Percentiles rank a stretch among this genome's conserved stretches.
phyloP scores from a whole-genome alignment of 1,140 invertebrate species.

The Pomacea maculata region DNA sequence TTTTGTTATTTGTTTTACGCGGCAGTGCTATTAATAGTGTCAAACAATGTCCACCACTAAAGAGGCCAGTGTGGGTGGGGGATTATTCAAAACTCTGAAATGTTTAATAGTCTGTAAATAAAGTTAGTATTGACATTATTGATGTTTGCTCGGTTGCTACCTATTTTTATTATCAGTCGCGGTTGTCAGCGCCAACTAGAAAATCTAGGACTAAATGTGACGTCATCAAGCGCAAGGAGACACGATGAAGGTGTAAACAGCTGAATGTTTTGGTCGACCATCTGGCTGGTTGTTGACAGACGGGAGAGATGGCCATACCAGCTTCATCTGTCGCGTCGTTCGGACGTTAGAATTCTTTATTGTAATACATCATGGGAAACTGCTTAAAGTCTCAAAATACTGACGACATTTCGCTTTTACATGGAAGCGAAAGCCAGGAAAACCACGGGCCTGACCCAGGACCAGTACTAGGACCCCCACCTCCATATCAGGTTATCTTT shows the following conservation, averaged over 20 bases:
- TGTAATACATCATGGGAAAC: slow-evolving; percentile 58
- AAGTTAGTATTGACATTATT: too few species aligned
- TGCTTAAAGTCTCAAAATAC: slow-evolving; percentile 64
- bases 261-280: slow-evolving; percentile 31
- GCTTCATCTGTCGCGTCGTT: neutral
- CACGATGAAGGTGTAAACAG: slow-evolving; percentile 14
- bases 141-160: too few species aligned
- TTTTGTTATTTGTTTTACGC: too few species aligned
- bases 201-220: neutral
- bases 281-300: slow-evolving; percentile 13
- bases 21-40: too few species aligned
- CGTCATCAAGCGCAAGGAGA: slow-evolving; percentile 9
- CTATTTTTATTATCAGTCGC: too few species aligned
- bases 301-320: slow-evolving; percentile 16
- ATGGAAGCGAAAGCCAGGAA: slow-evolving; percentile 55
- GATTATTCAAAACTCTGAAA: too few species aligned
- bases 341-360: neutral
- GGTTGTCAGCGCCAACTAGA: too few species aligned
- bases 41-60: too few species aligned
- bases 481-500: slow-evolving; percentile 62
- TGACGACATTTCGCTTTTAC: slow-evolving; percentile 64
- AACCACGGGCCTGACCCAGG: slow-evolving; percentile 42
- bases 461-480: slow-evolving; percentile 61
- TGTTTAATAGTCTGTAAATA: too few species aligned
- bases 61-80: too few species aligned